Base-by-base conservation (phyloP, 2,888 invertebrate species). In the Tridacna crocea region DNA sequence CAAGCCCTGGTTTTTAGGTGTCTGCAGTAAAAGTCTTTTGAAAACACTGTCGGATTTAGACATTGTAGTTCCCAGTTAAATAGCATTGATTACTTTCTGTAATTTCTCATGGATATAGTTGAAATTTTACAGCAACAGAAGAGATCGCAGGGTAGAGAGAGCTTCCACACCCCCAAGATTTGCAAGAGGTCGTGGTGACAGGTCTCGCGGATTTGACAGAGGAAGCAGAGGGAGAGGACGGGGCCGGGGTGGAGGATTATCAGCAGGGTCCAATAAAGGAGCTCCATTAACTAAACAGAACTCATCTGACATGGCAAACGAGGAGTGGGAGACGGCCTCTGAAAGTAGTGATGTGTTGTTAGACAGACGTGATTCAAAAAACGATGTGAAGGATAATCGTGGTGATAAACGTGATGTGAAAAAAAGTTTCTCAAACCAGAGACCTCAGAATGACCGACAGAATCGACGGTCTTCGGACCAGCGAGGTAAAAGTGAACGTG, bases 261-360 rank as follows among this genome's bases (percentile, higher is more conserved):
- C 90, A n/a, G 80, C 89, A n/a, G 79, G 87, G 24, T 72, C 77
- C 19, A 82, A 82, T 72, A 92, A 92, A 80, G 90, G 90, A 68
- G 93, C 92, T 60, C 90, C 88, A n/a, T 89, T 93, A 19, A 92
- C 90, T 8, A 94, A 94, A 84, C 94, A 94, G 82, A 93, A 93
- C 81, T 94, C 94, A 19, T 92, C 92, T 3, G 93, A 93, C 80
- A 88, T 90, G 82, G 90, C 90, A 15, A 92, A 95, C 92, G 93
- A 94, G 77, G 95, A 97, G 91, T 97, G 97, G 96, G 97, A 97
- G 93, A 97, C 97, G 2, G 95, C 95, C 24, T 97, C 97, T 12
- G 97, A 97, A 94, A 97, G 97, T 95, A 97, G 97, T 94, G 97
- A 95, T 89, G 91, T 94, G 68, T 92, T 94, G 66, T 92, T 92